Evolutionary conservation across 2,888 invertebrate genomes (phyloP).

Genomic region (Eugnorisma glareosa): DNA sequence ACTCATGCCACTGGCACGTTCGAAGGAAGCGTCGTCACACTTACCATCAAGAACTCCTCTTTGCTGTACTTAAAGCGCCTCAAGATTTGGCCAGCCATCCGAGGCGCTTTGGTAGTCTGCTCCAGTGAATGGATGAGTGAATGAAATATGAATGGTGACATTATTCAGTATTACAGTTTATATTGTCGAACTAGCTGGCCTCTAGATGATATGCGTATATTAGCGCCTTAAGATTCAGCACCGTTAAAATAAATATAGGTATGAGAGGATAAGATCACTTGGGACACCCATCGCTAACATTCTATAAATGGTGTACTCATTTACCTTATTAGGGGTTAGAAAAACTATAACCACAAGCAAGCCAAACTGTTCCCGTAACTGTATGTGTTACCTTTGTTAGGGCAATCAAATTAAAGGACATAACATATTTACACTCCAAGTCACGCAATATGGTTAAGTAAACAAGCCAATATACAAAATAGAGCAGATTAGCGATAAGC

Average conservation of each 20-base stretch:
- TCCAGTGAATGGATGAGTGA: constrained; percentile 55
- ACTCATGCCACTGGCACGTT: constrained; percentile 29
- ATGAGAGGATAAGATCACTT: neutral
- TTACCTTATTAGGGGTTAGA: neutral
- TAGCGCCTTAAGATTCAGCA: neutral
- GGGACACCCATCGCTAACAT: neutral
- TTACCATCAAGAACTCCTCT: constrained; percentile 55
- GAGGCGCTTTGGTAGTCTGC: constrained; percentile 53
- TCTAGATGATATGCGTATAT: neutral
- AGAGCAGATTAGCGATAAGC: constrained; percentile 2
- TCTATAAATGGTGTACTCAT: neutral
- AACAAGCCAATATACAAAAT: neutral
- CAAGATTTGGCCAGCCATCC: constrained; percentile 46
- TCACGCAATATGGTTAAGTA: neutral
- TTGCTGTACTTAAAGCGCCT: constrained; percentile 55
- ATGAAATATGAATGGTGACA: constrained; percentile 46
- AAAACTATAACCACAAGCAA: constrained; percentile 16
- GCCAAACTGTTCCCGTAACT: constrained; percentile 2
- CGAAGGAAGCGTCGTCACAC: constrained; percentile 33
- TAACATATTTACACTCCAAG: neutral
- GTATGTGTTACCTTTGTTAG: constrained; percentile 14
- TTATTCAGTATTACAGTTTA: constrained; percentile 13
- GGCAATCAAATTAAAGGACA: neutral
- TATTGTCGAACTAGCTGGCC: neutral
- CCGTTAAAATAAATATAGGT: constrained; percentile 6